These are phyloP conservation scores for Tyrophagus putrescentiae DNA, from an alignment of 1,140 invertebrate species.

Conservation along the genomic window DNA sequence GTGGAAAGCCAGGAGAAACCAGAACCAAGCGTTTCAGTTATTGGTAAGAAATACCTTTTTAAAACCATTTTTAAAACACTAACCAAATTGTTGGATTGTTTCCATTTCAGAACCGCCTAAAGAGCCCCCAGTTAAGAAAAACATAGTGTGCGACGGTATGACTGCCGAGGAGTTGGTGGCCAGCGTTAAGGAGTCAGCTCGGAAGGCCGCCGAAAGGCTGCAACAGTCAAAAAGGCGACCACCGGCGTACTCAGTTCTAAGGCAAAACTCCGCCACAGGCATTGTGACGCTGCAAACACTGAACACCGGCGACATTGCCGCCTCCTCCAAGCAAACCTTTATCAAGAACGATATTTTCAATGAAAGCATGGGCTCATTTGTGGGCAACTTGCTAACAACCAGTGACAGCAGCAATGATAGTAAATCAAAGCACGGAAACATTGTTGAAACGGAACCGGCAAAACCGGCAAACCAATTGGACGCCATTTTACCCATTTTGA, in stretches of 20 bases:
- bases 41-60: no score
- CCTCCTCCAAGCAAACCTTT: background rate
- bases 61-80: no score
- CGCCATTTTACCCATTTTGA: slow-evolving; percentile 48
- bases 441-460: background rate
- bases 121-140: background rate
- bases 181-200: slow-evolving; percentile 49
- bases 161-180: slow-evolving; percentile 62
- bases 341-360: background rate
- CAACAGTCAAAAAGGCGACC: slow-evolving; percentile 26
- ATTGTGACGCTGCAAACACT: background rate
- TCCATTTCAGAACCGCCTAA: background rate
- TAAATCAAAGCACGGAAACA: background rate
- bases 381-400: background rate
- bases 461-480: slow-evolving; percentile 51
- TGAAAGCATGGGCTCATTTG: background rate
- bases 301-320: background rate
- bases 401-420: no score
- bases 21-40: no score
- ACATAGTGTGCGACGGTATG: slow-evolving; percentile 31
- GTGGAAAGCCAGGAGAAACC: no score
- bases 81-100: no score
- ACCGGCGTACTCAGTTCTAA: background rate
- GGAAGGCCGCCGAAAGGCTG: slow-evolving; percentile 48
- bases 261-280: background rate